Evolutionary conservation across 1,140 invertebrate species (phyloP), one percentile per base, ranked within the genome.

Genomic region (Drosophila nebulosa): DNA sequence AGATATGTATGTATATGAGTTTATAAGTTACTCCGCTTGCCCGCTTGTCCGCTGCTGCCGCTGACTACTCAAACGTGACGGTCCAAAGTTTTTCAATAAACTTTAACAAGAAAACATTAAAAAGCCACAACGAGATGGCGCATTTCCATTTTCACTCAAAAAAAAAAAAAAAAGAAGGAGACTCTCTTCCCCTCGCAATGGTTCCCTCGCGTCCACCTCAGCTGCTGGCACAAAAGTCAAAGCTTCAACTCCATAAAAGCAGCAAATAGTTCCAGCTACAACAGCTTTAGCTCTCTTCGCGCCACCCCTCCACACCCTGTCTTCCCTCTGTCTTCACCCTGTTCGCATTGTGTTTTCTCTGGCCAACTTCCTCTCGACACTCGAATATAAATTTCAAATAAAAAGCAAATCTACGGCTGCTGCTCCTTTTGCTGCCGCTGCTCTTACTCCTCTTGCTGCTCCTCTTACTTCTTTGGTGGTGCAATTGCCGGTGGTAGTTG

Each of bases 21-120:
- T 65, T 86, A 77, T 88, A 88, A 83, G 79, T 73, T 70, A 78
- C 67, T 69, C 59, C 67, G 63, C 77, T 81, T 78, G 78, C 77
- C 80, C 83, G n/a, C n/a, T n/a, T n/a, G n/a, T n/a, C n/a, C n/a
- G n/a, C n/a, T n/a, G n/a, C n/a, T n/a, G n/a, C n/a, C n/a, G 78
- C 78, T 78, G 83, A 88, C 83, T 88, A 89, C 83, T 88, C 83
- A 88, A 88, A 88, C 83, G 83, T 88, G 84, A 83, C 83, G 88
- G 83, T 74, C 83, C 84, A 88, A 88, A 88, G 78, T 88, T 88
- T 86, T 86, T 86, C 83, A 86, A 86, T 86, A 86, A 86, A 86
- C 83, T 88, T 88, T 88, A 88, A 89, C 83, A 88, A 88, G 83
- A 86, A 86, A 83, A 86, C 83, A 83, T 88, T 88, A 86, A 88